phyloP scores from a whole-genome alignment of 2,797 vertebrate species.

The Sardinella longiceps region DNA sequence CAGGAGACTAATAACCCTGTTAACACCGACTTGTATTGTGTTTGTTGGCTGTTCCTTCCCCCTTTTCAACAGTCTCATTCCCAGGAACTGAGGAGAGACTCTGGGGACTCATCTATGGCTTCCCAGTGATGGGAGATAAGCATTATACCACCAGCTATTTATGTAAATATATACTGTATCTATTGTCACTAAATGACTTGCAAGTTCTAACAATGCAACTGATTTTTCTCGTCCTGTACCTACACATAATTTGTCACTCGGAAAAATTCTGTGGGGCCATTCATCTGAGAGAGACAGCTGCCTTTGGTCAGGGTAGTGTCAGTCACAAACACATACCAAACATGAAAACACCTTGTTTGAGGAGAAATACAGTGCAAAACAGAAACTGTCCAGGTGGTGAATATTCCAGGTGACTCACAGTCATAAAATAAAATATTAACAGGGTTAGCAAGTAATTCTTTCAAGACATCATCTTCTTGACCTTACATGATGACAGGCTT shows the following conservation, averaged over 20 bases:
- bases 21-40: constrained; percentile 13
- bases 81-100: neutral
- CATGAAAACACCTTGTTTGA: neutral
- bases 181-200: neutral
- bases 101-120: neutral
- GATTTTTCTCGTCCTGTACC: neutral
- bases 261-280: neutral
- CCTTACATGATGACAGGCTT: neutral
- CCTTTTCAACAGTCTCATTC: constrained; percentile 2
- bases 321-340: neutral
- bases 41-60: neutral
- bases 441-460: neutral
- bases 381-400: neutral
- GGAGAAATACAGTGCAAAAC: neutral
- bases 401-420: neutral
- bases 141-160: neutral
- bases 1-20: constrained; percentile 8
- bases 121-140: too few species aligned
- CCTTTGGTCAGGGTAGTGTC: neutral
- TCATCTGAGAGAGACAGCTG: neutral
- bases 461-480: neutral
- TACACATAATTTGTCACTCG: neutral
- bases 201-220: neutral
- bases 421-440: constrained; percentile 19
- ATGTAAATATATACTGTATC: neutral